Evolutionary conservation across 2,797 vertebrate genomes (phyloP).

Genomic region (Acestrorhynchus altus): DNA sequence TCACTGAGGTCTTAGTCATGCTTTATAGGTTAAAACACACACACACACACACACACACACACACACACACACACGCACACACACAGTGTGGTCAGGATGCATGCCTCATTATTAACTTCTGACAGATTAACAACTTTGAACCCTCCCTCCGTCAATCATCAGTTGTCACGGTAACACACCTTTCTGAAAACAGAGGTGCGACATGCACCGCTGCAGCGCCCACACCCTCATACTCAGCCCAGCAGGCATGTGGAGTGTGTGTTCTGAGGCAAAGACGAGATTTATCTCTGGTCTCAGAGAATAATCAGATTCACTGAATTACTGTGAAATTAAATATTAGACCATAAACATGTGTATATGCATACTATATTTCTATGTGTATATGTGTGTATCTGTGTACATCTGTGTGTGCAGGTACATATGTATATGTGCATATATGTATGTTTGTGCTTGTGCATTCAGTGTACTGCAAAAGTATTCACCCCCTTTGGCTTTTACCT

Average conservation of each 20-base stretch:
- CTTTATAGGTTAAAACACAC: no score
- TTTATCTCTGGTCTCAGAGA: background rate
- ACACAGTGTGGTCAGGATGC: background rate
- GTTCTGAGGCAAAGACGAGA: background rate
- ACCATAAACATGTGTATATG: no score
- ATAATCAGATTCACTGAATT: background rate
- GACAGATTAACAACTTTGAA: conserved; percentile 1
- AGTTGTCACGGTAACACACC: conserved; percentile 20
- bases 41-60: background rate
- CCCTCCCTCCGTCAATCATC: background rate
- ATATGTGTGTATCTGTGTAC: no score
- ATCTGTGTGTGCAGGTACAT: no score
- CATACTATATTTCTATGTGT: no score
- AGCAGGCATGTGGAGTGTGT: background rate
- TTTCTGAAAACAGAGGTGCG: background rate
- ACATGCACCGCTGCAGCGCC: background rate
- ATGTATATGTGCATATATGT: background rate
- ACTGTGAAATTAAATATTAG: background rate
- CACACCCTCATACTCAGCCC: background rate
- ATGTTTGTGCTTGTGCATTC: background rate
- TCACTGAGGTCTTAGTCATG: no score
- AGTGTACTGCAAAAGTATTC: no score
- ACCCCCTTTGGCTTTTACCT: no score
- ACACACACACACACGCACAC: conserved; percentile 25
- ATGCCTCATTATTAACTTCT: background rate